phyloP scores from a whole-genome alignment of 2,797 vertebrate genomes.

The Chiropotes sagulatus region DNA sequence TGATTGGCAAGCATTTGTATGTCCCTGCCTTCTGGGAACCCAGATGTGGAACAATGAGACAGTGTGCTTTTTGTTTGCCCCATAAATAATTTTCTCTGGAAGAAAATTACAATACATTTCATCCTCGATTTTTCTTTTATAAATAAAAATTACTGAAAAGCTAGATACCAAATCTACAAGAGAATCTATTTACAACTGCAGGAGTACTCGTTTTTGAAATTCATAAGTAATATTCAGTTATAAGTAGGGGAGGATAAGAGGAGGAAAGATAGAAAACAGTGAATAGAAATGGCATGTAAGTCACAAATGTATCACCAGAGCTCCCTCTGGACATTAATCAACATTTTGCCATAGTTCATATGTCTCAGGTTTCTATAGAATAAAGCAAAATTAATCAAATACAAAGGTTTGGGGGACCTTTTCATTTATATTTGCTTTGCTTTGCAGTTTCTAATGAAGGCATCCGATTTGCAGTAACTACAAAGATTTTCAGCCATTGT shows the following conservation, averaged over 20 bases:
- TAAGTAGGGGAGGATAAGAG: background rate
- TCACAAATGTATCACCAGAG: background rate
- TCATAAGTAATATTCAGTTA: background rate
- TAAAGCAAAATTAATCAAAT: slow-evolving; percentile 4
- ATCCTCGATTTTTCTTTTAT: slow-evolving; percentile 33
- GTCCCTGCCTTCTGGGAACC: background rate
- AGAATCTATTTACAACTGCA: background rate
- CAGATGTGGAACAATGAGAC: too few relatives aligned
- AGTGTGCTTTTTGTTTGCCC: background rate
- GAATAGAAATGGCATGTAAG: background rate
- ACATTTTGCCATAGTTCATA: background rate
- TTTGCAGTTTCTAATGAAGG: background rate
- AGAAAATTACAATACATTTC: background rate
- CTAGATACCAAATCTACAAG: background rate
- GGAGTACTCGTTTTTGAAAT: background rate
- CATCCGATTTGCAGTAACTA: background rate
- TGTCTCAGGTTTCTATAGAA: background rate
- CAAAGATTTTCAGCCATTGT: background rate
- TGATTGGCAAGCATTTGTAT: background rate
- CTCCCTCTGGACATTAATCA: background rate
- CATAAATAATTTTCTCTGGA: background rate
- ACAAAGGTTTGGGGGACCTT: background rate
- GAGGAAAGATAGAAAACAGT: background rate
- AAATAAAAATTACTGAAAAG: background rate
- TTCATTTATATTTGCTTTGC: background rate